Evolutionary conservation across 2,888 invertebrate species (phyloP).

Genomic region (Dysmachus trigonus): DNA sequence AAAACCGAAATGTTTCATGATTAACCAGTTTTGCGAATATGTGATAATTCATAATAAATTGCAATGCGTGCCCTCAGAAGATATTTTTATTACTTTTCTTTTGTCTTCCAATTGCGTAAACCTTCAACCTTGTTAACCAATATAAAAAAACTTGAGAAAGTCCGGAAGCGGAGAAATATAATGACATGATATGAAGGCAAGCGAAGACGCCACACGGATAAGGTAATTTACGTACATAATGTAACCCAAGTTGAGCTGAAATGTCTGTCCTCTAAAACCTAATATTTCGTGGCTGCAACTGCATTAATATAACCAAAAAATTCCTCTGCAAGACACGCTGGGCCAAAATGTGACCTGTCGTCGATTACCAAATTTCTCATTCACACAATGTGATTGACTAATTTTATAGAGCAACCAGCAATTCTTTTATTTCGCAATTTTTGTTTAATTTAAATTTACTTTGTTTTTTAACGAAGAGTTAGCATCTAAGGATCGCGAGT

Average conservation of each 20-base stretch:
- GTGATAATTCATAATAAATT: not conserved
- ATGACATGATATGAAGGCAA: not conserved
- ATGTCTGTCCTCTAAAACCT: not conserved
- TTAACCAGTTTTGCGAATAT: not conserved
- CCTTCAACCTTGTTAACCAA: not conserved
- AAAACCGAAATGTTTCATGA: not conserved
- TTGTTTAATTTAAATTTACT: not conserved
- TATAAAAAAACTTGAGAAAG: not conserved
- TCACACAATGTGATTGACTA: not conserved
- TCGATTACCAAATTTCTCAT: not conserved
- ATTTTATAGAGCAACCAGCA: not conserved
- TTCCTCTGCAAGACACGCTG: not conserved
- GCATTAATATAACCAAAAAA: not conserved
- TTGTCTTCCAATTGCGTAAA: not conserved
- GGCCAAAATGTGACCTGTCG: not conserved
- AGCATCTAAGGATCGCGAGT: not conserved
- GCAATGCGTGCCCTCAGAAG: not conserved
- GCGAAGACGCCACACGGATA: not conserved
- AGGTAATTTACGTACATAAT: not conserved
- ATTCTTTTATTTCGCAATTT: not conserved
- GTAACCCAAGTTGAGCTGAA: not conserved
- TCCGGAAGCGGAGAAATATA: not conserved
- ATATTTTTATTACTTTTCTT: not conserved
- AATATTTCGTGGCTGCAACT: not conserved
- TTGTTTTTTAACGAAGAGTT: not conserved